phyloP scores from a whole-genome alignment of 2,888 invertebrate genomes.

The Pyrrhosoma nymphula region DNA sequence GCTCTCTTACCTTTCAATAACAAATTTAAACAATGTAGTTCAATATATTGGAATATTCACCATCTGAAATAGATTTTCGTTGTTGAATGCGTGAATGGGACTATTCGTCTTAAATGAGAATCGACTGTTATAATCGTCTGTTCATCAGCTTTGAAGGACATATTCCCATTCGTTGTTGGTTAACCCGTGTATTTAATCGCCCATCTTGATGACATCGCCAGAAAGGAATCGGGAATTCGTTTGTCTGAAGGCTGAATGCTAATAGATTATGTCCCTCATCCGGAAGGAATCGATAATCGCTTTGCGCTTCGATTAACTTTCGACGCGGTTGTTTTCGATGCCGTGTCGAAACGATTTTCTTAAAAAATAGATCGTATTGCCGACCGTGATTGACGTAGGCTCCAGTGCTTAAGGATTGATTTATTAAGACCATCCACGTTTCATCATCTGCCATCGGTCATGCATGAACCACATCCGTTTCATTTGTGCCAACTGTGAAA shows the following conservation, averaged over 20 bases:
- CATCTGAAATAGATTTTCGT: no score
- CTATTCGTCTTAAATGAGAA: no score
- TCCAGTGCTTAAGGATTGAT: not conserved
- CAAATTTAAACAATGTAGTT: no score
- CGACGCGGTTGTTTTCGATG: not conserved
- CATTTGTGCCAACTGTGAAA: not conserved
- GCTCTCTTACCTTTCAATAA: no score
- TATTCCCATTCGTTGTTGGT: no score
- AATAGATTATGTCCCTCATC: not conserved
- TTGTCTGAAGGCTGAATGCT: not conserved
- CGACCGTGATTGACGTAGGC: not conserved
- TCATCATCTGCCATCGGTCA: not conserved
- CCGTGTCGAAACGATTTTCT: not conserved
- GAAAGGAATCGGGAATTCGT: not conserved
- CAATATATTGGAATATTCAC: no score
- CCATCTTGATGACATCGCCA: not conserved
- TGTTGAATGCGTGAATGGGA: no score
- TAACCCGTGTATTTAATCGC: not conserved
- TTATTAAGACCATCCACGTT: not conserved
- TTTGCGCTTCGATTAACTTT: not conserved
- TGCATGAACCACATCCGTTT: not conserved
- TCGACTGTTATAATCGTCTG: no score
- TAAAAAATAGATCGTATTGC: not conserved
- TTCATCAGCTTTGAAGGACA: no score
- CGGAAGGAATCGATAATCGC: slow-evolving; percentile 27